Evolutionary conservation across 1,140 invertebrate species (phyloP).

Genomic region (Teleogryllus occipitalis): DNA sequence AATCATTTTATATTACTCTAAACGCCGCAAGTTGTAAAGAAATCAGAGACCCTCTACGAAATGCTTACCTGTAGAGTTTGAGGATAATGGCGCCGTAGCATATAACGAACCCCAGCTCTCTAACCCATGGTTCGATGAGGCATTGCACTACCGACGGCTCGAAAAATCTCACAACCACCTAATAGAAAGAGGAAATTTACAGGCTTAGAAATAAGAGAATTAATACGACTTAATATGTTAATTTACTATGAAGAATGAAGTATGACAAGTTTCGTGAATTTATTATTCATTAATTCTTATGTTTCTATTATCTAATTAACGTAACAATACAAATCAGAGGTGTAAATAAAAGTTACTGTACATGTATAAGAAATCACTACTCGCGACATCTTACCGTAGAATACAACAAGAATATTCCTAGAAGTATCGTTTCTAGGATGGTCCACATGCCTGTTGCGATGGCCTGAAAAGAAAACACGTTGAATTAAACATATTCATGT

Average conservation of each 20-base stretch:
- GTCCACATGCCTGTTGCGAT: slow-evolving; percentile 82
- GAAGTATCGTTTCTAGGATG: slow-evolving; percentile 73
- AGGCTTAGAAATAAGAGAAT: background rate
- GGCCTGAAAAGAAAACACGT: slow-evolving; percentile 45
- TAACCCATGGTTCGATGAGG: slow-evolving; percentile 74
- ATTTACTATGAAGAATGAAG: background rate
- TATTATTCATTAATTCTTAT: too few relatives aligned
- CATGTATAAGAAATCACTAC: too few relatives aligned
- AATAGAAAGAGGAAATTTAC: slow-evolving; percentile 24
- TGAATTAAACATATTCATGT: too few relatives aligned
- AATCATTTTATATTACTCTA: too few relatives aligned
- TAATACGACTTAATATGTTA: background rate
- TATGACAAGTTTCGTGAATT: too few relatives aligned
- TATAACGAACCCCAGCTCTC: slow-evolving; percentile 82
- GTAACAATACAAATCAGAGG: too few relatives aligned
- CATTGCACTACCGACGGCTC: slow-evolving; percentile 65
- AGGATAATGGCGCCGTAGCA: slow-evolving; percentile 85
- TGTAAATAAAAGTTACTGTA: too few relatives aligned
- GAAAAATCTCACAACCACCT: slow-evolving; percentile 78
- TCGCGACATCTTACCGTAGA: slow-evolving; percentile 51
- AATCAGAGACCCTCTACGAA: too few relatives aligned
- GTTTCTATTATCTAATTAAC: too few relatives aligned
- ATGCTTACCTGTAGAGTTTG: slow-evolving; percentile 69
- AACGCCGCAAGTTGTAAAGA: too few relatives aligned
- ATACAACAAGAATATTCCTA: slow-evolving; percentile 78